These are phyloP conservation scores for Notothenia rossii DNA, from an alignment of 2,113 vertebrate species.

Conservation along the genomic window DNA sequence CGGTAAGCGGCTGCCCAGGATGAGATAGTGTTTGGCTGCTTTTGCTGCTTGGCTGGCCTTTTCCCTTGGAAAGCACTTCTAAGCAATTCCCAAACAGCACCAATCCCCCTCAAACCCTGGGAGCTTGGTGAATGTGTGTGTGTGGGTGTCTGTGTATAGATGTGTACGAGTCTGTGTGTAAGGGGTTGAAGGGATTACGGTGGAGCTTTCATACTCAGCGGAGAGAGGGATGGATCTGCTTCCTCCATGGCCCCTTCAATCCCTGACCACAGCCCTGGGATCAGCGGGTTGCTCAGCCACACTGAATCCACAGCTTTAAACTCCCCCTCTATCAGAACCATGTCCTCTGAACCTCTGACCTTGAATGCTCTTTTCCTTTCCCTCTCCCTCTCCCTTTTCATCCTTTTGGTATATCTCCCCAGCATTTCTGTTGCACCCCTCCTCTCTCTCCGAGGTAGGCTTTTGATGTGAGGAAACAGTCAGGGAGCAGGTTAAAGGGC, in stretches of 20 bases:
- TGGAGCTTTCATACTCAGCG: conserved; percentile 75
- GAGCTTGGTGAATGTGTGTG: conserved; percentile 48
- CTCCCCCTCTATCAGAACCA: conserved; percentile 48
- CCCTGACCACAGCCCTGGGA: conserved; percentile 69
- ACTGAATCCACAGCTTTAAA: conserved; percentile 73
- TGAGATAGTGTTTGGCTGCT: conserved; percentile 46
- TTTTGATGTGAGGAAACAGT: conserved; percentile 56
- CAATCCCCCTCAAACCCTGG: conserved; percentile 76
- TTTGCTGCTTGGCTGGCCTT: conserved; percentile 62
- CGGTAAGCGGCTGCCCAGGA: conserved; percentile 56
- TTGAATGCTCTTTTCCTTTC: conserved; percentile 42
- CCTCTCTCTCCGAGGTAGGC: conserved; percentile 23
- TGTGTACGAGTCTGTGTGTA: conserved; percentile 53
- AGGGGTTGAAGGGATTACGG: conserved; percentile 73
- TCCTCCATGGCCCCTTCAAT: conserved; percentile 64
- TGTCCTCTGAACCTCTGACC: conserved; percentile 68
- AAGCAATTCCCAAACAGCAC: conserved; percentile 78
- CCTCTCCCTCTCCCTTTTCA: conserved; percentile 52
- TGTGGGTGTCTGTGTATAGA: conserved; percentile 17
- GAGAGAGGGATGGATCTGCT: conserved; percentile 73
- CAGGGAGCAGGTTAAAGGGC: conserved; percentile 44
- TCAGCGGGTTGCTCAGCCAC: conserved; percentile 71
- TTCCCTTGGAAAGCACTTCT: conserved; percentile 78
- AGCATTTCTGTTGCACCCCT: conserved; percentile 47
- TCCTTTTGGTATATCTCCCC: conserved; percentile 44